phyloP scores from a whole-genome alignment of 2,888 invertebrate species.

The Palloptera scutellata region DNA sequence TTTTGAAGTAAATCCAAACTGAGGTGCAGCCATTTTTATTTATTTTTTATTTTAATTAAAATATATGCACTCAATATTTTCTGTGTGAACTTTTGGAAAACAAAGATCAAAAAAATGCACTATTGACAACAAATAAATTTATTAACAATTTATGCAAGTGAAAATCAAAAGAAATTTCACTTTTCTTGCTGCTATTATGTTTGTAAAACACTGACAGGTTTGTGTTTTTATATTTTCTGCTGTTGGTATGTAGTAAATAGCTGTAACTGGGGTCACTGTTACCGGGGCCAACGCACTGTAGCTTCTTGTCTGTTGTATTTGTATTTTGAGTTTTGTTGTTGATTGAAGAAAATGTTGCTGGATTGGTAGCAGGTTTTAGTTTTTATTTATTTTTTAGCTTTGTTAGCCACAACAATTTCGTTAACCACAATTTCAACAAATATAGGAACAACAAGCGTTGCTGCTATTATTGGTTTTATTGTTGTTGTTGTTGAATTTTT shows the following conservation, averaged over 20 bases:
- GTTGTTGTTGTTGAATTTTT: background rate
- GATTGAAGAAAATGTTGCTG: constrained; percentile 9
- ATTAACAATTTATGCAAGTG: no score
- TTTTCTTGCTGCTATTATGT: constrained; percentile 37
- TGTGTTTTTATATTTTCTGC: no score
- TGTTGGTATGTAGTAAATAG: background rate
- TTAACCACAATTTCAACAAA: no score
- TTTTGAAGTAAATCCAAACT: no score
- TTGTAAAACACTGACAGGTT: background rate
- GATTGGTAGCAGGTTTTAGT: constrained; percentile 1
- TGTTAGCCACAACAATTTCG: no score
- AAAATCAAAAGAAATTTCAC: constrained; percentile 51
- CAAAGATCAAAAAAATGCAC: background rate
- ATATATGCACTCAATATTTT: no score
- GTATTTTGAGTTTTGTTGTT: background rate
- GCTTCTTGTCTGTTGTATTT: constrained; percentile 11
- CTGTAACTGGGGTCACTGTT: constrained; percentile 26
- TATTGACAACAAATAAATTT: background rate
- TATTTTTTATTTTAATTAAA: no score
- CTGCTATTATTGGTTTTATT: no score
- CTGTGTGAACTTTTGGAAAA: no score
- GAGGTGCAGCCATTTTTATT: no score
- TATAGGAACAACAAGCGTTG: no score
- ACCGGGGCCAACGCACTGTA: constrained; percentile 27
- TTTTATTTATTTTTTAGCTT: constrained; percentile 27